phyloP scores from a whole-genome alignment of 2,888 invertebrate genomes.

The Heliconius ismenius region DNA sequence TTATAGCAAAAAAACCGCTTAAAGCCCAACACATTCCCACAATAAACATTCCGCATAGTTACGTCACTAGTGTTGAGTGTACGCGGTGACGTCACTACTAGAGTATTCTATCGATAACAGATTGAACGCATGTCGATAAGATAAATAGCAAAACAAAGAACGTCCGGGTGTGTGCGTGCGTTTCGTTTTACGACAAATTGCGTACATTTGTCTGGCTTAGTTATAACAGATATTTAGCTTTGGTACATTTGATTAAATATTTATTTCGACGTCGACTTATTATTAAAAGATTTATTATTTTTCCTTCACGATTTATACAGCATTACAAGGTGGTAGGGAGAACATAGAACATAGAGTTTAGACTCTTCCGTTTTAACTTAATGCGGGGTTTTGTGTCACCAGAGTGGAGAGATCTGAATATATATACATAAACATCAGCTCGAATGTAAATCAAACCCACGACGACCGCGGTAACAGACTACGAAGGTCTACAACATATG shows the following conservation, averaged over 20 bases:
- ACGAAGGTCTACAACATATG: too few relatives aligned
- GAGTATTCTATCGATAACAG: conserved; percentile 30
- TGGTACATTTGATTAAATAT: not conserved
- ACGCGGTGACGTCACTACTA: conserved; percentile 30
- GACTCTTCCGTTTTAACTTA: not conserved
- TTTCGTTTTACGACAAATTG: conserved; percentile 18
- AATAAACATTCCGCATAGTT: conserved; percentile 37
- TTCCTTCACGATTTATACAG: not conserved
- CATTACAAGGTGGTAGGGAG: not conserved
- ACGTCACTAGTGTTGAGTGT: conserved; percentile 33
- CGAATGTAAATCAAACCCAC: not conserved
- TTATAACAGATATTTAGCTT: conserved; percentile 8
- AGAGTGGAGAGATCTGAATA: not conserved
- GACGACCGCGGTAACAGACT: not conserved
- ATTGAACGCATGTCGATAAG: conserved; percentile 30
- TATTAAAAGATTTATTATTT: too few relatives aligned
- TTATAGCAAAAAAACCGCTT: conserved; percentile 10
- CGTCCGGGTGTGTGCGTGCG: conserved; percentile 12
- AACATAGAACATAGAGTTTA: not conserved
- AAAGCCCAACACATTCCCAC: conserved; percentile 34
- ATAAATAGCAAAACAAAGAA: conserved; percentile 29
- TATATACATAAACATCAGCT: not conserved
- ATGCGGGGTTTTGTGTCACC: not conserved
- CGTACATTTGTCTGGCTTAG: conserved; percentile 12
- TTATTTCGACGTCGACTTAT: not conserved